phyloP scores from a whole-genome alignment of 2,113 vertebrate species.

The Chunga burmeisteri region DNA sequence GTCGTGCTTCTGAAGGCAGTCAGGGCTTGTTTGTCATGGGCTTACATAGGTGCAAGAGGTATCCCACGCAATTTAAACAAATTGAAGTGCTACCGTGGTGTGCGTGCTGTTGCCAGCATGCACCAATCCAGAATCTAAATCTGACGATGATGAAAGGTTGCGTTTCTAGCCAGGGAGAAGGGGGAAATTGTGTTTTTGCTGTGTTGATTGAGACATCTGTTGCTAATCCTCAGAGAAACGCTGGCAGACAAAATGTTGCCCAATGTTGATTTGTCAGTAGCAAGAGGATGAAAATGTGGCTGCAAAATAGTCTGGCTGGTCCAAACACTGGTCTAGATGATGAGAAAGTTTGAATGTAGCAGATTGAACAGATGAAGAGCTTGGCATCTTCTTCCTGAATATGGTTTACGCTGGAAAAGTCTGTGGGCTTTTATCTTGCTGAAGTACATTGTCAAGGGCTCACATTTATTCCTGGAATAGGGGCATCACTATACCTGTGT shows the following conservation, averaged over 20 bases:
- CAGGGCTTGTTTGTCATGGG: background rate
- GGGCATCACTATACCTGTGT: background rate
- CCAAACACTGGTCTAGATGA: conserved; percentile 35
- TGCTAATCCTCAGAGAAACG: background rate
- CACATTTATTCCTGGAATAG: background rate
- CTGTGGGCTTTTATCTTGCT: background rate
- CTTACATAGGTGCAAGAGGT: background rate
- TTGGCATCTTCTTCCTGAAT: conserved; percentile 27
- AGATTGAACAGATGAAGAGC: conserved; percentile 54
- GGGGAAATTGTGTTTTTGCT: background rate
- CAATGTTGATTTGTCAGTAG: conserved; percentile 49
- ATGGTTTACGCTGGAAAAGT: background rate
- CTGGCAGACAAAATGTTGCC: conserved; percentile 36
- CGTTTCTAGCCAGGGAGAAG: background rate
- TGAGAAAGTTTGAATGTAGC: conserved; percentile 2
- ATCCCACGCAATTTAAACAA: background rate
- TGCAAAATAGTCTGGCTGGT: conserved; percentile 37
- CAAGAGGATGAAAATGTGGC: conserved; percentile 38
- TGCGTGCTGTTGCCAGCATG: background rate
- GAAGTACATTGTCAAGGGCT: background rate
- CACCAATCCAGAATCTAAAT: background rate
- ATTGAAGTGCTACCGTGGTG: background rate
- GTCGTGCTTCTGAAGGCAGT: background rate
- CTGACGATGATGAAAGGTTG: background rate
- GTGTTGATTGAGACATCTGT: conserved; percentile 42